Conservation (phyloP, 2,797 vertebrate genomes). For the Mus minutoides region DNA sequence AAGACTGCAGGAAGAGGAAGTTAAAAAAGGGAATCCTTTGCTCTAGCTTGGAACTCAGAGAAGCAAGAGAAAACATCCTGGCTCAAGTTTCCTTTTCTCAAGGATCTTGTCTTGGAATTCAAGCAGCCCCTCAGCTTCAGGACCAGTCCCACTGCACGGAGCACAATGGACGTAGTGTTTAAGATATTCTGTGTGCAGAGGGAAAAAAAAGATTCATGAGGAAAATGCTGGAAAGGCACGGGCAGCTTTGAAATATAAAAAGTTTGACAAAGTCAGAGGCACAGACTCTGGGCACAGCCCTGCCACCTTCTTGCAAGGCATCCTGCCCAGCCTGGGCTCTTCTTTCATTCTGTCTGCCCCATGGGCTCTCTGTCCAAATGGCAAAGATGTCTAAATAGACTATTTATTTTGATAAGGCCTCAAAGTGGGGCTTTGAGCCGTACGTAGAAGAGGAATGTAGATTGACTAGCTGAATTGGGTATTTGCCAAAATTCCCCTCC, state of each 20-base stretch:
- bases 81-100: slow-evolving; percentile 69
- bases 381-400: slow-evolving; percentile 51
- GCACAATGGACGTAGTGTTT: slow-evolving; percentile 73
- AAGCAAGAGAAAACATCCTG: slow-evolving; percentile 71
- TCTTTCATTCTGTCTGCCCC: slow-evolving; percentile 14
- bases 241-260: slow-evolving; percentile 66
- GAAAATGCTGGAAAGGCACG: slow-evolving; percentile 69
- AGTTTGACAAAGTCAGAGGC: slow-evolving; percentile 33
- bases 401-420: slow-evolving; percentile 73
- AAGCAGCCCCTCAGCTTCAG: slow-evolving; percentile 27
- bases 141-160: background rate
- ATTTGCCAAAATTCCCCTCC: slow-evolving; percentile 35
- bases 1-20: slow-evolving; percentile 1
- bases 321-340: slow-evolving; percentile 59
- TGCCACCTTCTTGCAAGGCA: slow-evolving; percentile 40
- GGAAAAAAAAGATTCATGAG: slow-evolving; percentile 23
- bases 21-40: slow-evolving; percentile 26
- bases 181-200: slow-evolving; percentile 59
- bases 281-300: background rate
- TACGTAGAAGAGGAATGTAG: slow-evolving; percentile 50
- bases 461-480: slow-evolving; percentile 46
- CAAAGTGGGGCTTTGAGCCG: slow-evolving; percentile 21
- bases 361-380: background rate
- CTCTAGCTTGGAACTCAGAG: slow-evolving; percentile 53
- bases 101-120: slow-evolving; percentile 68